Evolutionary conservation across 2,113 vertebrate genomes (phyloP).

Genomic region (Rhombomys opimus): DNA sequence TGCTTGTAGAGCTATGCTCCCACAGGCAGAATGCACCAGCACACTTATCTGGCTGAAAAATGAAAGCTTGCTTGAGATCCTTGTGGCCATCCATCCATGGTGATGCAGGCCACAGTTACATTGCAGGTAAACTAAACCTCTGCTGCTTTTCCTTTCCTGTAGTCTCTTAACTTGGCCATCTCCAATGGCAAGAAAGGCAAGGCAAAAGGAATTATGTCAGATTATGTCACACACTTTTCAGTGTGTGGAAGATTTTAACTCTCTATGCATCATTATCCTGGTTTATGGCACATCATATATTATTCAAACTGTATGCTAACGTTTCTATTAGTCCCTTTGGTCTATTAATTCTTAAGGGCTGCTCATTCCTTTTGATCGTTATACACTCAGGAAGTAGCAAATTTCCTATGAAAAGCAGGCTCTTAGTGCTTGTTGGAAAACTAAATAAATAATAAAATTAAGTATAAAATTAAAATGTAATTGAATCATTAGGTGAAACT

Average conservation of each 20-base stretch:
- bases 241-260: not conserved
- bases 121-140: not conserved
- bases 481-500: not conserved
- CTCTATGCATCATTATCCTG: not conserved
- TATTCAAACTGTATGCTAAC: not conserved
- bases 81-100: not conserved
- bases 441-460: conserved; percentile 20
- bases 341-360: not conserved
- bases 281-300: not conserved
- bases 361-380: not conserved
- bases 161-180: not conserved
- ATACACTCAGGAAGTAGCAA: not conserved
- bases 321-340: not conserved
- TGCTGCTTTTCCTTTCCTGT: not conserved
- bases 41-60: not conserved
- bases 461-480: conserved; percentile 25
- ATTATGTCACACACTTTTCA: not conserved
- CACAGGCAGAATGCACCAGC: not conserved
- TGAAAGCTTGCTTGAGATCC: not conserved
- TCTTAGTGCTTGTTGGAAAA: conserved; percentile 42
- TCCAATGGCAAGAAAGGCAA: conserved; percentile 9
- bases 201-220: conserved; percentile 18
- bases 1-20: not conserved
- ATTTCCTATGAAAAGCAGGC: not conserved
- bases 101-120: not conserved